A percentile compares a stretch with the other conserved stretches of the same genome.
Evolutionary conservation across 2,113 vertebrate species (phyloP).

Genomic region (Pituophis catenifer): DNA sequence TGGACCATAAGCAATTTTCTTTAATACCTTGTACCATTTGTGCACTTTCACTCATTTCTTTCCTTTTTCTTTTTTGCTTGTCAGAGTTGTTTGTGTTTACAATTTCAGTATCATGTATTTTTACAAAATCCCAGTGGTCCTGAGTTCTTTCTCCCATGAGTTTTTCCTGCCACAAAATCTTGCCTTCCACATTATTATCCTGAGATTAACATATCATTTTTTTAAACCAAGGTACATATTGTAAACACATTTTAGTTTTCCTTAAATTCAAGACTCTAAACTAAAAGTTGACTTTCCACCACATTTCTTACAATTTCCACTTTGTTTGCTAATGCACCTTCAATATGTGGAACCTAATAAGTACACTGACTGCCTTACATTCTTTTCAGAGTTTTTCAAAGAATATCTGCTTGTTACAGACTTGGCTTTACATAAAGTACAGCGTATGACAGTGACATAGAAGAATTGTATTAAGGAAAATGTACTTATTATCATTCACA

Average conservation of each 20-base stretch:
- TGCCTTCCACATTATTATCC: neutral
- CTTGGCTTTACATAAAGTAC: conserved; percentile 42
- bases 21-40: neutral
- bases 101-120: neutral
- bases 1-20: neutral
- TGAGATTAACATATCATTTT: neutral
- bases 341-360: neutral
- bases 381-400: neutral
- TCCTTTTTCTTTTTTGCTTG: neutral
- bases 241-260: neutral
- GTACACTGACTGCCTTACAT: neutral
- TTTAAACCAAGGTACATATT: neutral
- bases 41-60: neutral
- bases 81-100: neutral
- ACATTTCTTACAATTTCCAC: neutral
- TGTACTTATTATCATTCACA: conserved; percentile 30
- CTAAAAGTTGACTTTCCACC: neutral
- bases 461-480: neutral
- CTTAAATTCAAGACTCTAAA: neutral
- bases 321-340: neutral
- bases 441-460: conserved; percentile 17
- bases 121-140: neutral
- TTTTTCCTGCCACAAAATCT: neutral
- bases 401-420: neutral
- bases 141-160: neutral